Evolutionary conservation across 2,113 vertebrate genomes (phyloP).

Genomic region (Phaetusa simplex): DNA sequence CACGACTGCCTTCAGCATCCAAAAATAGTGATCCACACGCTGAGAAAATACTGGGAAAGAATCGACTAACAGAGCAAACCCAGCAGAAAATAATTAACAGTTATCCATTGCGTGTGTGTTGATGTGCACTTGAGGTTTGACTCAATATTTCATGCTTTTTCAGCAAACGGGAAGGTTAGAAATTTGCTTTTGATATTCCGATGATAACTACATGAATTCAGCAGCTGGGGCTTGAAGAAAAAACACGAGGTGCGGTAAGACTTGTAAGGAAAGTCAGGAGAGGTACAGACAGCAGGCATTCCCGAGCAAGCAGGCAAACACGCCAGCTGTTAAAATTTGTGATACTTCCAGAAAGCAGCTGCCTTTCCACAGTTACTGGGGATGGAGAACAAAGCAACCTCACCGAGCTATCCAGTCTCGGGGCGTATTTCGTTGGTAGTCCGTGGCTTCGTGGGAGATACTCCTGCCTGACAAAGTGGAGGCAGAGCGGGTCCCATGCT

Average conservation of each 20-base stretch:
- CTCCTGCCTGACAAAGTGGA: not conserved
- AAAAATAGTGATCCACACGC: not conserved
- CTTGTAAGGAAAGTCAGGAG: not conserved
- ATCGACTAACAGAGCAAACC: not conserved
- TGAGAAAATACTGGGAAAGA: not conserved
- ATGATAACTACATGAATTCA: not conserved
- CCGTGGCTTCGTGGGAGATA: rapidly evolving
- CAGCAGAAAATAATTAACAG: not conserved
- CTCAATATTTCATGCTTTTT: not conserved
- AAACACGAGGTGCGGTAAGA: not conserved
- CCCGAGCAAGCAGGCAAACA: not conserved
- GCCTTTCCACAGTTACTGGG: not conserved
- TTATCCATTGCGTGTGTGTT: rapidly evolving
- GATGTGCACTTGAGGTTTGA: not conserved
- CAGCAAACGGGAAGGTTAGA: not conserved
- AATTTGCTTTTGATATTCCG: not conserved
- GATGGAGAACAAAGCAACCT: not conserved
- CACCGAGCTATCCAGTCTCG: not conserved
- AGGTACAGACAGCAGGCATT: not conserved
- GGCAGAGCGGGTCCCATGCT: not conserved
- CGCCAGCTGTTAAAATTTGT: not conserved
- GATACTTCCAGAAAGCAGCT: not conserved
- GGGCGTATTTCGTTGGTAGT: not conserved
- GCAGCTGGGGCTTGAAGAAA: not conserved
- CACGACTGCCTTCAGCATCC: not conserved